Percentiles rank a stretch among this genome's conserved stretches.
Evolutionary conservation across 2,888 invertebrate species (phyloP).

Genomic region (Protonemura montana): DNA sequence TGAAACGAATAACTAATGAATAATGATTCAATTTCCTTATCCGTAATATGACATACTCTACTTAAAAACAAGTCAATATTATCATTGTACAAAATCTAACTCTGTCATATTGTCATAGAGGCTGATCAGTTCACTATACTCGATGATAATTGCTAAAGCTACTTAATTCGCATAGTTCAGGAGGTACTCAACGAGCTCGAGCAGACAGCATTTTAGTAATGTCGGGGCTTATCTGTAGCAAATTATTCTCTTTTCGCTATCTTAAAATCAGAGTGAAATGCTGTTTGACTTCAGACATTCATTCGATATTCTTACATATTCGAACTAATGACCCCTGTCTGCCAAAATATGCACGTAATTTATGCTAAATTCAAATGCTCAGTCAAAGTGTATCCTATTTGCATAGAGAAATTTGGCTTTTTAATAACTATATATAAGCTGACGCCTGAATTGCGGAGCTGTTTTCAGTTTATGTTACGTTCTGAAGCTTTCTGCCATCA

Average conservation of each 20-base stretch:
- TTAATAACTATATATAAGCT: conserved; percentile 32
- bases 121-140: background rate
- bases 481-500: background rate
- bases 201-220: too few relatives aligned
- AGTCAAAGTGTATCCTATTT: conserved; percentile 27
- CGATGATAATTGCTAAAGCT: background rate
- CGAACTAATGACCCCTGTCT: conserved; percentile 32
- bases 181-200: too few relatives aligned
- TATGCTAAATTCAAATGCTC: conserved; percentile 20
- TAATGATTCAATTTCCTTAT: conserved; percentile 35
- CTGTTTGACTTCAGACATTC: background rate
- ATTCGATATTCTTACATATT: conserved; percentile 21
- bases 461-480: background rate
- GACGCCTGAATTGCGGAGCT: conserved; percentile 26
- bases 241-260: background rate
- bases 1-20: conserved; percentile 39
- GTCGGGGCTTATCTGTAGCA: background rate
- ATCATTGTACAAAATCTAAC: conserved; percentile 13
- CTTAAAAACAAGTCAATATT: conserved; percentile 35
- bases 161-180: background rate
- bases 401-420: conserved; percentile 41
- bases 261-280: background rate
- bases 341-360: conserved; percentile 30
- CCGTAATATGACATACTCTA: conserved; percentile 37
- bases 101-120: background rate